Evolutionary conservation across 2,113 vertebrate species (phyloP), one percentile per base, ranked within the genome.

Genomic region (Entosphenus tridentatus): DNA sequence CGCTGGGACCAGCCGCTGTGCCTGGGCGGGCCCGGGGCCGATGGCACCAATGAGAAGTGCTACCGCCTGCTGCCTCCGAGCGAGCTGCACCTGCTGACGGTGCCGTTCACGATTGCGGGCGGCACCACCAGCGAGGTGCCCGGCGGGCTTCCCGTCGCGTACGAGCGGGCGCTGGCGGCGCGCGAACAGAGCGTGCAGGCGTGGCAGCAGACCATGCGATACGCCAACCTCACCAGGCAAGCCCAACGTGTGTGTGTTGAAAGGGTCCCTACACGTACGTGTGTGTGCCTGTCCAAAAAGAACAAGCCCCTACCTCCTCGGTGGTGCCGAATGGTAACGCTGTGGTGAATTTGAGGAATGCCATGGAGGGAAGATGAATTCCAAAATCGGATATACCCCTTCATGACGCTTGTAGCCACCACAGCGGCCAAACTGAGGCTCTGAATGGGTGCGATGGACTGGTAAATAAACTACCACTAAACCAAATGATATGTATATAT

Each of bases 101-200:
- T 87, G 73, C 93, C 93, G 56, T 98, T 96, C 75, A 78, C 86
- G 78, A 95, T 90, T 84, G 86, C 92, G 75, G 93, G 92, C 9
- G 93, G 92, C 9, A 89, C 96, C 77, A 95, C 88, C 0, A 84
- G 80, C 0, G 93, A 98, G 76, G 84, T 86, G 0, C 92, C 93
- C 0, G 87, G 92, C 5, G 89, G 84, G 12, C 76, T 98, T 55
- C 88, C 90, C 0, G 71, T 73, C 0, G 72, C 16, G 0, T 98
- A 95, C 71, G 86, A 83, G 78, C 82, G 81, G 68, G 85, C 74
- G 0, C 70, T 89, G 69, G 79, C 75, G 0, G 80, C 81, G 57
- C 80, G 91, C 69, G 79, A 92, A 71, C 80, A 80, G 76, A 81
- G 80, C 72, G 81, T 97, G 1, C 84, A 85, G 68, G 76, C 76